Evolutionary conservation across 37 sponge, comb jelly and placozoan species (phyloP), one percentile per base, ranked within the genome.

Genomic region (Cliona cf. orientalis): DNA sequence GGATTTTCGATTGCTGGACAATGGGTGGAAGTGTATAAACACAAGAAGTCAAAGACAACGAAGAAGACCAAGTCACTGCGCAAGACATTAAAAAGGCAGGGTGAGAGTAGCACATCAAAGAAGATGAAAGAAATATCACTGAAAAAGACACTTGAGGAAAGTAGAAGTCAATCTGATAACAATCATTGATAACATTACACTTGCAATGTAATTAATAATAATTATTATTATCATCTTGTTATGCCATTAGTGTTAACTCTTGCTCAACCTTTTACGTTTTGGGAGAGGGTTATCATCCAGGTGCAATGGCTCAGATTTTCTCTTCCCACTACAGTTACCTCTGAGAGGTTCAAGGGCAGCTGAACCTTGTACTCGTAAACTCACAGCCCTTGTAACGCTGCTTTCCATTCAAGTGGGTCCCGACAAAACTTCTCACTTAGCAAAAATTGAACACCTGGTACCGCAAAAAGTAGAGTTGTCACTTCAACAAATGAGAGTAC

Each of bases 331-430:
- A 28, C 67, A 66, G 81, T 68, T 79, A 31, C 81, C 81, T 29
- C 59, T n/a, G 6, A 81, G 0, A 31, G 80, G 80, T 53, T 81
- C 61, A 6, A 81, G 42, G 40, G 72, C 60, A n/a, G n/a, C 19
- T 38, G 81, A 81, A 9, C 60, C 72, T 53, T 81, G 81, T 11
- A 69, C 61, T 36, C 81, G 38, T 49, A 81, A 17, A 34, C 59
- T 22, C 42, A 36, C 71, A n/a, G 81, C 76, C 76, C 40, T 75
- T 75, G 60, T 58, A 58, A 22, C 76, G 53, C 35, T 75, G 76
- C 76, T 75, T 55, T 35, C 76, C 76, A 57, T 38, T 81, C 81
- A 22, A 81, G 59, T 35, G 61, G 61, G 49, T 81, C 81, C 36
- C 70, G 81, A 22, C 14, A 23, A 71, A 81, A 70, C 22, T 44